Percentiles rank a stretch among this genome's conserved stretches.
phyloP scores from a whole-genome alignment of 2,888 invertebrate species.

The Ecdyonurus torrentis region DNA sequence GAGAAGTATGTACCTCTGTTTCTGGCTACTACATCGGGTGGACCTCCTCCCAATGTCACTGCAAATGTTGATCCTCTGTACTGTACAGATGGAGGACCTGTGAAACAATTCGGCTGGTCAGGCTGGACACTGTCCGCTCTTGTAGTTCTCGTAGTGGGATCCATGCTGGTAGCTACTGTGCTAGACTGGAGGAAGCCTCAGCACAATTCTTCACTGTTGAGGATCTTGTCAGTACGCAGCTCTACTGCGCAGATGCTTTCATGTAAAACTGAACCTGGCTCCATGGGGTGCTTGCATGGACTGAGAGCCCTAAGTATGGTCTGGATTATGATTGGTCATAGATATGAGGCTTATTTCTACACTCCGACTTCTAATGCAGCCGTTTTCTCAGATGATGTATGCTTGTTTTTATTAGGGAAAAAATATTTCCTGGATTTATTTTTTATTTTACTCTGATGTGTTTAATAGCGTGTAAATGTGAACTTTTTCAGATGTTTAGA shows the following conservation, averaged over 20 bases:
- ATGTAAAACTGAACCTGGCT: neutral
- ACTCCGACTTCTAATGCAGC: neutral
- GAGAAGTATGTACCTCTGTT: neutral
- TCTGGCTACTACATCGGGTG: too few species aligned
- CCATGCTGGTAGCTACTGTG: neutral
- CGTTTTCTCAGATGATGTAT: neutral
- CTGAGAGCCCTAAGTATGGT: slow-evolving; percentile 22
- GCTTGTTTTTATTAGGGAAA: neutral
- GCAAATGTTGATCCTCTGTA: neutral
- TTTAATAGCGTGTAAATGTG: neutral
- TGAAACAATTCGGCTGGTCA: neutral
- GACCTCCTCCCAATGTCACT: neutral
- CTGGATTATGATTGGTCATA: slow-evolving; percentile 25
- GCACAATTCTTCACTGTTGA: neutral
- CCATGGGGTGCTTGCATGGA: slow-evolving; percentile 20
- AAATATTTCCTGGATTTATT: neutral
- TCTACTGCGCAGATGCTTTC: neutral
- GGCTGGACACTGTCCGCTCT: neutral
- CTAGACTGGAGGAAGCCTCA: neutral
- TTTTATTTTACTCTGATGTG: neutral
- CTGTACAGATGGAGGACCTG: neutral
- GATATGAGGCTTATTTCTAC: slow-evolving; percentile 5
- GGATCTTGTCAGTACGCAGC: neutral
- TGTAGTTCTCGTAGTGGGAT: neutral
- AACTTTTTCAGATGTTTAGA: neutral